Evolutionary conservation across 2,113 vertebrate genomes (phyloP).

Genomic region (Hoplias malabaricus): DNA sequence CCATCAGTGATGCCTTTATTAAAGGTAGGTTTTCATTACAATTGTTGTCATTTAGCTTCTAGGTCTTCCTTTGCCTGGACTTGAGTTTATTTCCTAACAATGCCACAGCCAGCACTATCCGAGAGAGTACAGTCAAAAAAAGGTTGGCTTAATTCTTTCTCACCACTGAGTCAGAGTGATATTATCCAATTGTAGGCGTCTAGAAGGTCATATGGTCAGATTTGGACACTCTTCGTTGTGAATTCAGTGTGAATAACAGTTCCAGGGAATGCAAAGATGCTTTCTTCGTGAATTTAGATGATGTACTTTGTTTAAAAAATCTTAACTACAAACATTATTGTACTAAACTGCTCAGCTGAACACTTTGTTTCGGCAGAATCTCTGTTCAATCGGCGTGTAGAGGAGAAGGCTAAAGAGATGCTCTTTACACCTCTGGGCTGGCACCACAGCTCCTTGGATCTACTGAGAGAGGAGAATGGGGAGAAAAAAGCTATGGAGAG

Average conservation of each 20-base stretch:
- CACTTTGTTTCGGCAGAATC: slow-evolving; percentile 74
- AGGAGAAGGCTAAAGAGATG: slow-evolving; percentile 95
- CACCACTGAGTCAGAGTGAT: not conserved
- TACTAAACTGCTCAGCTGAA: not conserved
- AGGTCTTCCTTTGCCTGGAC: not conserved
- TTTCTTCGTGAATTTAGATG: no score
- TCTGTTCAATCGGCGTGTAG: slow-evolving; percentile 93
- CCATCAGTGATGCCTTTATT: slow-evolving; percentile 97
- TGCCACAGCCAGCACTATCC: not conserved
- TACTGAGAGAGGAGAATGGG: slow-evolving; percentile 95
- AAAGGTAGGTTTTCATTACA: slow-evolving; percentile 79
- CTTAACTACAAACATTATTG: no score
- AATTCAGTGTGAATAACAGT: no score
- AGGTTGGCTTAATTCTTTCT: not conserved
- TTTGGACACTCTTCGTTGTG: not conserved
- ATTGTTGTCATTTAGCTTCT: not conserved
- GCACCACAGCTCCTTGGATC: slow-evolving; percentile 96
- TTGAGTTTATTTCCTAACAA: not conserved
- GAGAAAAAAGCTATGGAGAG: slow-evolving; percentile 99
- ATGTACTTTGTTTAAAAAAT: no score
- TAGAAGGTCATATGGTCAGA: not conserved
- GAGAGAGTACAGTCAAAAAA: no score
- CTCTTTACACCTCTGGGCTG: slow-evolving; percentile 94
- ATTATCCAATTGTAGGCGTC: not conserved
- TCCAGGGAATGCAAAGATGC: no score